Evolutionary conservation across 1,140 invertebrate species (phyloP), one percentile per base, ranked within the genome.

Genomic region (Procambarus clarkii): DNA sequence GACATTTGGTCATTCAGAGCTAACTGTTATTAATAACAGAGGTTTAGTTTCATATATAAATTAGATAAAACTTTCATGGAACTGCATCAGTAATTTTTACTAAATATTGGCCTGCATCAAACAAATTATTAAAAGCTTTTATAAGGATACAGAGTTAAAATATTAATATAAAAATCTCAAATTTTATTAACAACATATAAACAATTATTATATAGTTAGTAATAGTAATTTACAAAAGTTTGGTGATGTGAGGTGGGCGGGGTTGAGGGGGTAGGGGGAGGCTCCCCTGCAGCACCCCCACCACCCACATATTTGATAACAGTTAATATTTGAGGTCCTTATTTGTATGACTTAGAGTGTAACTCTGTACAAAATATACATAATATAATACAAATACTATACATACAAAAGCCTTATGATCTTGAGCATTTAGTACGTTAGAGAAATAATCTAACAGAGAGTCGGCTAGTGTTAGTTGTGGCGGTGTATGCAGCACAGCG

Each of bases 401-500:
- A 91, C 81, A 79, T 80, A 91, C 74, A 91, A 91, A 91, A 91
- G 82, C 89, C 69, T 54, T 91, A 79, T 91, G 82, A 48, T 91
- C 89, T 91, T 91, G 89, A 91, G 89, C 89, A 91, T 91, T 91
- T 91, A 91, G 89, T 91, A 91, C 83, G 81, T 91, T 91, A 91
- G 89, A 91, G 82, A 78, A 85, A 54, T 91, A 91, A 84, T 91
- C 89, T 91, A 91, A 91, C 89, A 91, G 89, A 89, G 87, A 91
- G 89, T 91, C 81, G 71, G 89, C 89, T 85, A 46, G 87, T 91
- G 89, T 91, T 91, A 91, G 89, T 91, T 69, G 89, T 78, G 87
- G 78, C 74, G 77, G 46, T 76, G 78, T 60, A 85, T 54, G 89
- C 89, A 85, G 89, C 86, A 50, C 44, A 69, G 60, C 77, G 54